Base-by-base conservation (phyloP, 1,140 invertebrate genomes). In the Megathymus violae region DNA sequence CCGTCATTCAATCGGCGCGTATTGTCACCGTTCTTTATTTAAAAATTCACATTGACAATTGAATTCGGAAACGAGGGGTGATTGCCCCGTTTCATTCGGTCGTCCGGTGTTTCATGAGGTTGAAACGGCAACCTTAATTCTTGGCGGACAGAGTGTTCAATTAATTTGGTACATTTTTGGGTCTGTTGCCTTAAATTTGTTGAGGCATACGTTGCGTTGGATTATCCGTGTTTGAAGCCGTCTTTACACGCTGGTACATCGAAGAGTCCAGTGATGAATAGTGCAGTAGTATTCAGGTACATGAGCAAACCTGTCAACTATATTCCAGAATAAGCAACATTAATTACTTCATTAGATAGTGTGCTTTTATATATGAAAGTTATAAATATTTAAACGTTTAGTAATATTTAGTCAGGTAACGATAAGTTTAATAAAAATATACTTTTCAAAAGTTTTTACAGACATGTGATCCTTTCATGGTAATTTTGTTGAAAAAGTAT, bases 11-110 rank as follows among this genome's bases (percentile, higher is more conserved):
- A 88, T 84, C 82, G 73, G 64, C 73, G 69, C 62, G 79, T 71
- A 84, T 86, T 88, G 85, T 88, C 78, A 75, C 74, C 69, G 74
- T 72, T 71, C 71, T 69, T 81, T 85, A 82, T 82, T 79, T 72
- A 72, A 79, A 78, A 71, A 80, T 80, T 76, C 56, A 69, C 74
- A 80, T 75, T 74, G 71, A 80, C 75, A 85, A 77, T 77, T 68
- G 67, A 69, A 64, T 70, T 69, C 69, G 69, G 70, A 78, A 75
- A 72, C 67, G 56, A 70, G 74, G 71, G 76, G 68, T 69, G 68
- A 71, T 78, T 67, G 51, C 59, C 58, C 61, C 22, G 31, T 19
- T 43, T 14, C 34, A 16, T 17, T 36, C 16, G 16, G 13, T 58
- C 40, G 52, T 44, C 10, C 15, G 16, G 51, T 46, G 19, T 43